phyloP scores from a whole-genome alignment of 1,140 invertebrate genomes.

The Micrasema minimum region DNA sequence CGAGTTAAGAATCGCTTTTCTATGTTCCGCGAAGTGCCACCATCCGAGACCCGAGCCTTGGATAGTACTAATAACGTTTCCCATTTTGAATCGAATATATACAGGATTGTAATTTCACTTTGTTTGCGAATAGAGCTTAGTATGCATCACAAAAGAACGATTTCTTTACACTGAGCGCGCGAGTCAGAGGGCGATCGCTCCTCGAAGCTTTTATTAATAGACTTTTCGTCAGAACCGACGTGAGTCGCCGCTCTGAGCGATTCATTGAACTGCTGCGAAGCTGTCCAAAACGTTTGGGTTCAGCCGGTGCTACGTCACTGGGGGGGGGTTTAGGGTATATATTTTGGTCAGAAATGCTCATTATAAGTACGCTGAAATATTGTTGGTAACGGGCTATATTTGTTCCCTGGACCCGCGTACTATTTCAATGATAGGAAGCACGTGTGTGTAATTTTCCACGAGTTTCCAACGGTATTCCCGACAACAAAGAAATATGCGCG shows the following conservation, averaged over 20 bases:
- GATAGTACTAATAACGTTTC: conserved; percentile 38
- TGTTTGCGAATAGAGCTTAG: conserved; percentile 1
- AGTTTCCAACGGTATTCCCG: too few species aligned
- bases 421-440: too few species aligned
- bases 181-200: conserved; percentile 27
- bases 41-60: conserved; percentile 3
- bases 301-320: too few species aligned
- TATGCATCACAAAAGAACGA: conserved; percentile 38
- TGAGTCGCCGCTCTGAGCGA: conserved; percentile 42
- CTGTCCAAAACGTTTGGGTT: too few species aligned
- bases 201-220: conserved; percentile 41
- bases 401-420: too few species aligned
- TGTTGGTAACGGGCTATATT: too few species aligned
- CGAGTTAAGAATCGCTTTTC: background rate
- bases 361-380: too few species aligned
- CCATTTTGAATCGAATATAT: conserved; percentile 43
- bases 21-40: conserved; percentile 35
- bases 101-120: conserved; percentile 26
- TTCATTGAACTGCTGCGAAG: conserved; percentile 44
- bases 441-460: too few species aligned
- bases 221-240: conserved; percentile 37
- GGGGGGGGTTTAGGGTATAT: too few species aligned
- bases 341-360: too few species aligned
- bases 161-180: conserved; percentile 25
- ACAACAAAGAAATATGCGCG: too few species aligned